Base-by-base conservation (phyloP, 2,113 vertebrate species). In the Fukomys damarensis region DNA sequence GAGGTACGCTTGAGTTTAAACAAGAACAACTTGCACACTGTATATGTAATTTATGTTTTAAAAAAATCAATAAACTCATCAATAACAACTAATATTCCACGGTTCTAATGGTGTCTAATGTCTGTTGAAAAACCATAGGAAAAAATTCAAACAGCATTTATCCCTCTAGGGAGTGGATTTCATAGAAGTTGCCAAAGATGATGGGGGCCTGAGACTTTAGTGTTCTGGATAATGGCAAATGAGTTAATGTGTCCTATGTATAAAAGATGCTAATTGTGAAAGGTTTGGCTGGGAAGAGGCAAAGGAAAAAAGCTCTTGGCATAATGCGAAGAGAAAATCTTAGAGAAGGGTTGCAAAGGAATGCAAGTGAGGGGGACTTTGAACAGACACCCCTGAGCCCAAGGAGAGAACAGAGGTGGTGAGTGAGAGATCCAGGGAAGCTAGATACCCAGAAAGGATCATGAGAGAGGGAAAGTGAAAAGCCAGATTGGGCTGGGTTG, bases 1-100 rank as follows among this genome's bases (percentile, higher is more conserved):
- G 89, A 82, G 58, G 61, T 74, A 92, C 66, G 56, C n/a, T 38
- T 90, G 76, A 90, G 63, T 68, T 22, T 61, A 79, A 92, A 82
- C n/a, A 32, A 91, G 63, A 88, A 66, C 54, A 92, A 30, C 72
- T 38, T 77, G 9, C 20, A 58, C 38, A 91, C 43, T 86, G 56
- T n/a, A 74, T 4, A 12, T 91, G 65, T 84, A 61, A 28, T 66
- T 89, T 56, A 38, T 89, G 17, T 92, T 26, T 61, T 61, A 28
- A 65, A 38, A 58, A 80, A 80, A 38, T 2, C 24, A n/a, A 90
- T 13, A 41, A 89, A 88, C 35, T 92, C 89, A 88, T 43, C 16
- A 84, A 54, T 86, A 83, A 80, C 56, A 89, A 84, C 2, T 5
- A 66, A 90, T 52, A 86, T 38, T 46, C 24, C n/a, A 20, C 56